Evolutionary conservation across 2,113 vertebrate genomes (phyloP).

Genomic region (Eulemur macaco): DNA sequence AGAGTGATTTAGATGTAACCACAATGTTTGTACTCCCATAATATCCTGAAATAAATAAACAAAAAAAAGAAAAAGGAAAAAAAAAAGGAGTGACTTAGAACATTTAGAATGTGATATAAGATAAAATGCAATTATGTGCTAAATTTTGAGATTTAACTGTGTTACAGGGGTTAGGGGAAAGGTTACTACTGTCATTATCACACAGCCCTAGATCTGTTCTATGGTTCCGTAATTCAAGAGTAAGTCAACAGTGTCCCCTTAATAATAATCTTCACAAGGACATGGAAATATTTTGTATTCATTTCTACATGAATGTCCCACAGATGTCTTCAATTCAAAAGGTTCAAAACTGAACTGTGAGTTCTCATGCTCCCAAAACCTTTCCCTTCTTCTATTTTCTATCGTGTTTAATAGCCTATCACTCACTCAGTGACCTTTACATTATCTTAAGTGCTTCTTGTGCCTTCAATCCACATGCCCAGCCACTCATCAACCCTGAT

Average conservation of each 20-base stretch:
- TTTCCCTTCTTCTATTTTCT: neutral
- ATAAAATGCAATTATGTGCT: neutral
- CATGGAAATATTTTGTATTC: neutral
- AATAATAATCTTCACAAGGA: neutral
- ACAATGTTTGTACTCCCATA: too few relatives aligned
- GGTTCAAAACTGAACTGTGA: neutral
- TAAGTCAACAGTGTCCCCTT: neutral
- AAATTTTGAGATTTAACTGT: neutral
- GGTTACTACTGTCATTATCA: neutral
- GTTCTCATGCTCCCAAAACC: neutral
- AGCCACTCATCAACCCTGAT: neutral
- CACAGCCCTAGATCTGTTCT: neutral
- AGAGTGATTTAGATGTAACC: neutral
- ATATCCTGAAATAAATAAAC: too few relatives aligned
- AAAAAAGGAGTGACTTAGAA: neutral
- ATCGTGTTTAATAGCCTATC: neutral
- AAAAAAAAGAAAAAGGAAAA: neutral
- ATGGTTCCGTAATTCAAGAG: neutral
- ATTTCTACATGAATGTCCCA: neutral
- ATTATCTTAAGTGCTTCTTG: neutral
- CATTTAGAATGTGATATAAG: neutral
- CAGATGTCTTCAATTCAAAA: slow-evolving; percentile 29
- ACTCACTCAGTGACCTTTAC: neutral
- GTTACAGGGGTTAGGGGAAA: neutral
- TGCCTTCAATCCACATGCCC: neutral